These are phyloP conservation scores for Gasteruption jaculator DNA, from an alignment of 2,888 invertebrate genomes.

Conservation along the genomic window DNA sequence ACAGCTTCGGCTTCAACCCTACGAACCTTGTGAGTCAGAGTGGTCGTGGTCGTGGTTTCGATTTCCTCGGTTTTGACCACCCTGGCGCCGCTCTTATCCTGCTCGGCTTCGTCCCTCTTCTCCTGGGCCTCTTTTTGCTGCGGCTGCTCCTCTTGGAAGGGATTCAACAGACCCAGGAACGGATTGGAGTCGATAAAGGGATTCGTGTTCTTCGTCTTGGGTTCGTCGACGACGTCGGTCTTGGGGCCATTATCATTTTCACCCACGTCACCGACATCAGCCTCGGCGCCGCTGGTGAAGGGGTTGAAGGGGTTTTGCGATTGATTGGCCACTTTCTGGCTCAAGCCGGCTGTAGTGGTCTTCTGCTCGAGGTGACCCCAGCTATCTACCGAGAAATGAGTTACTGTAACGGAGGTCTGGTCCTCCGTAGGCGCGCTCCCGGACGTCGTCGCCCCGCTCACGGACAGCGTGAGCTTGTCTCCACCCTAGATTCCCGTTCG, in stretches of 20 bases:
- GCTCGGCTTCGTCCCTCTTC: slow-evolving; percentile 28
- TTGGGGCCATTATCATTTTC: slow-evolving; percentile 22
- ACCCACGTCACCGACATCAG: slow-evolving; percentile 12
- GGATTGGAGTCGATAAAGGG: slow-evolving; percentile 53
- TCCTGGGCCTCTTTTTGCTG: slow-evolving; percentile 18
- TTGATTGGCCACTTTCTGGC: slow-evolving; percentile 41
- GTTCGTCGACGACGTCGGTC: slow-evolving; percentile 35
- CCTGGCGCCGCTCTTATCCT: slow-evolving; percentile 34
- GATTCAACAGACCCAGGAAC: slow-evolving; percentile 49
- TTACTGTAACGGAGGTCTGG: slow-evolving; percentile 60
- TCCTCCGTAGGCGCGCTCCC: slow-evolving; percentile 35
- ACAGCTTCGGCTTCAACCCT: no score
- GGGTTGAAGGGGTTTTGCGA: slow-evolving; percentile 51
- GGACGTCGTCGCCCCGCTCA: slow-evolving; percentile 53
- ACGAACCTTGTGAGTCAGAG: slow-evolving; percentile 45
- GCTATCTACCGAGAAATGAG: slow-evolving; percentile 56
- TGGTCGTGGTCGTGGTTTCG: slow-evolving; percentile 40
- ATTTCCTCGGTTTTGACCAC: slow-evolving; percentile 45
- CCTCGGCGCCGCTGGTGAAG: slow-evolving; percentile 37
- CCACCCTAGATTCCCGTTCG: slow-evolving; percentile 65
- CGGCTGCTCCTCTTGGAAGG: slow-evolving; percentile 40
- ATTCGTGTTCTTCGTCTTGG: slow-evolving; percentile 48
- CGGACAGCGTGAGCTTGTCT: slow-evolving; percentile 65
- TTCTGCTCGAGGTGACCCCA: slow-evolving; percentile 55
- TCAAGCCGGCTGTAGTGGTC: slow-evolving; percentile 43